Conservation (phyloP, 2,113 vertebrate genomes). For the Erpornis zantholeuca region DNA sequence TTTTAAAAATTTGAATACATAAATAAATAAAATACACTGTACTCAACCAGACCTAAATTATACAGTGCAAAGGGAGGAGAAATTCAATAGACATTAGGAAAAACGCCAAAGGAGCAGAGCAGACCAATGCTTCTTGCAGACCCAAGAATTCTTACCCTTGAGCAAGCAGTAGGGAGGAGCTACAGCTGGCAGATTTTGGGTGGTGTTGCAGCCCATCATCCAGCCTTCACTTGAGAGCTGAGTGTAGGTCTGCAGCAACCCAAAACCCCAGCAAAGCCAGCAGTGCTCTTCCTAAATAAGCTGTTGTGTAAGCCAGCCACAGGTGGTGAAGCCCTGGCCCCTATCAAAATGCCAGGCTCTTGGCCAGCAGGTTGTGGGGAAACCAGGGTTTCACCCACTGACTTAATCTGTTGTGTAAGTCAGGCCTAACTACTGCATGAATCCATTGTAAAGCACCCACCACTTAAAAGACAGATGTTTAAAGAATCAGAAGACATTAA, state of each 20-base stretch:
- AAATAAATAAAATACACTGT: conserved; percentile 55
- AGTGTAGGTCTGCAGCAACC: background rate
- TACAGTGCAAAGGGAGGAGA: background rate
- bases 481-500: background rate
- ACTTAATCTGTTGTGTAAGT: background rate
- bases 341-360: rapidly evolving
- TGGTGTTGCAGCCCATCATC: background rate
- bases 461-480: conserved; percentile 11
- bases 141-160: background rate
- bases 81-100: background rate
- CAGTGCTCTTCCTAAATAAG: background rate
- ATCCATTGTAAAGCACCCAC: background rate
- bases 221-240: background rate
- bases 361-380: background rate
- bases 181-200: background rate
- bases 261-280: background rate
- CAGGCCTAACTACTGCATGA: background rate
- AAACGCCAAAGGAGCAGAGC: background rate
- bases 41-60: conserved; percentile 37
- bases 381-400: background rate
- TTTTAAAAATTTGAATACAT: conserved; percentile 54
- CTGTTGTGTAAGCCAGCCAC: background rate
- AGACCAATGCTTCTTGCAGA: background rate
- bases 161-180: background rate
- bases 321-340: background rate